Base-by-base conservation (phyloP, 2,888 invertebrate species). In the Aleiodes testaceus region DNA sequence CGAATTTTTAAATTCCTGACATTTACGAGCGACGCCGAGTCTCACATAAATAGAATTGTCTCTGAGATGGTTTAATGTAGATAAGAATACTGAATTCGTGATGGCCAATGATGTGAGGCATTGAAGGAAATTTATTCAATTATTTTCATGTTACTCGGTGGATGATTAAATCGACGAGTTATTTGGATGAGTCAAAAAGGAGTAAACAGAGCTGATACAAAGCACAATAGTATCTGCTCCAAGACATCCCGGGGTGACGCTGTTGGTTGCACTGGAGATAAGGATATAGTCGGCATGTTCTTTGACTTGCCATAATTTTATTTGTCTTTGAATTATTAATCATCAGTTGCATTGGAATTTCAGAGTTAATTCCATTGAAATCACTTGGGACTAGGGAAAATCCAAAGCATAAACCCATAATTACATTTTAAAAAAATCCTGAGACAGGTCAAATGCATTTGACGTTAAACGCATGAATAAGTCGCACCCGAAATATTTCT, bases 261-360 rank as follows among this genome's bases (percentile, higher is more conserved):
- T 82, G 80, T 81, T n/a, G 84, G 84, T 84, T 82, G 81, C 83
- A 79, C 9, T 36, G 36, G 79, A 79, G 85, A 85, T 85, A 85
- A 85, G 82, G 73, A 72, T 72, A 63, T 66, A 47, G 84, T 81
- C 85, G 83, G 83, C 79, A 77, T 44, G 14, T 63, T 79, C 86
- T 85, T 86, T 85, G 85, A 84, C 49, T 52, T 52, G 45, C 42
- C 74, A 70, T 69, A 72, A 67, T 70, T 72, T 61, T 47, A 69
- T 70, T 70, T 52, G 45, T 59, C 59, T 70, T 59, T 68, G 45
- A 63, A n/a, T n/a, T 14, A 63, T 45, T 63, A 45, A 63, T 63
- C 42, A 61, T 55, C 12, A 50, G 12, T 49, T 18, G 26, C 26
- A 26, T 26, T 26, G 26, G 26, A 26, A 26, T 26, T 26, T 26